Evolutionary conservation across 1,140 invertebrate species (phyloP), one percentile per base, ranked within the genome.

Genomic region (Vollenhovia emeryi): DNA sequence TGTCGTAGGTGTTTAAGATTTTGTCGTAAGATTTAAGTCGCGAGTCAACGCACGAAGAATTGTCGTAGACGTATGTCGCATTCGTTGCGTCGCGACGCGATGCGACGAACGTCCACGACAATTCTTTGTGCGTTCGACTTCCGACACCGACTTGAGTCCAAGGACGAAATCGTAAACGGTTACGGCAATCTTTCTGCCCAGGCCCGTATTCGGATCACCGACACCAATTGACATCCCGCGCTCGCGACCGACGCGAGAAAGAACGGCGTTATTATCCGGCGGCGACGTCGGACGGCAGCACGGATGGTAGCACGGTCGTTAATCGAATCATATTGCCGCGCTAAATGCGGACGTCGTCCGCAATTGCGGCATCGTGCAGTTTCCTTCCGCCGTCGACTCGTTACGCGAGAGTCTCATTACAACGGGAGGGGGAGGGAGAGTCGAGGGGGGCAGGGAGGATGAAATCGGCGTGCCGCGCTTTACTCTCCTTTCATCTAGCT

Each of bases 381-480:
- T 76, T 76, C 57, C 74, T 76, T 76, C 74, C 55, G 55, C 40
- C 18, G 55, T 43, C 36, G 73, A 24, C 55, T 75, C 55, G 73
- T 75, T 75, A 75, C 36, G 21, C 73, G 33, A 36, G 73, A 33
- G 74, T 62, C 36, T 76, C 74, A 62, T 76, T 76, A 76, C 74
- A 40, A 43, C 52, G 21, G 36, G 9, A 3, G 24, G 9, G 55
- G 43, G 18, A 24, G 24, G 36, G 36, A n/a, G 50, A 21, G 33
- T 9, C 13, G 13, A 33, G 27, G 18, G 15, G n/a, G 11, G n/a
- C n/a, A n/a, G 33, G 8, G 33, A 59, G 50, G 73, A 62, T 76
- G 18, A 76, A 76, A 76, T 62, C 55, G 36, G 33, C 71, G 50
- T 48, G 30, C 21, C 52, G 36, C 18, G 36, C 18, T 43, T 45